These are phyloP conservation scores for Hesperophylax magnus DNA, from an alignment of 1,140 invertebrate genomes.

Conservation along the genomic window DNA sequence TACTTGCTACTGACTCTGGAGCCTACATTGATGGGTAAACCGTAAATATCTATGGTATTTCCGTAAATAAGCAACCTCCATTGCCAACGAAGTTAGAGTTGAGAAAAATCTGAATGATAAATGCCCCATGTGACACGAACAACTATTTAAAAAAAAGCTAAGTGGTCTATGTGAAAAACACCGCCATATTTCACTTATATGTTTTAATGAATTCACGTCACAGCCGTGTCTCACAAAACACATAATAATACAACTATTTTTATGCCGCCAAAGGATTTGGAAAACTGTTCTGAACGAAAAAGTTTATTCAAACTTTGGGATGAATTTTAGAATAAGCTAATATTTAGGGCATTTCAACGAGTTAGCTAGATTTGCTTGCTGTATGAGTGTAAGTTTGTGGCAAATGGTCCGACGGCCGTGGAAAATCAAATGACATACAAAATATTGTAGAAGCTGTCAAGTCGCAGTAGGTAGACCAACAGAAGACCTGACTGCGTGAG, in stretches of 20 bases:
- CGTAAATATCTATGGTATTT: no score
- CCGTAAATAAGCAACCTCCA: no score
- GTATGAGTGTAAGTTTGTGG: slow-evolving; percentile 2
- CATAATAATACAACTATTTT: no score
- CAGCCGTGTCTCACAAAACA: background rate
- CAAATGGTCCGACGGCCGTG: background rate
- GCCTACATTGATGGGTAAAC: no score
- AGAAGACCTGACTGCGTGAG: background rate
- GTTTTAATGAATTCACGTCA: slow-evolving; percentile 20
- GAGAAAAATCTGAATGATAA: no score
- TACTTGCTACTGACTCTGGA: no score
- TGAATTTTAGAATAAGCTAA: no score
- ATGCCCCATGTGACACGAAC: no score
- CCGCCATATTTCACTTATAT: background rate
- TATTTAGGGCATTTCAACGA: background rate
- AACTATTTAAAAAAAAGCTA: background rate
- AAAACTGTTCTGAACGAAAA: no score
- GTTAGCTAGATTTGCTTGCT: background rate
- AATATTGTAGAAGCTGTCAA: slow-evolving; percentile 34
- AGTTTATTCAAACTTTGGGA: no score
- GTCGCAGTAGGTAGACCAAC: background rate
- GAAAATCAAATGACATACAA: slow-evolving; percentile 41
- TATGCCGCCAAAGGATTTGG: no score
- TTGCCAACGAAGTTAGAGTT: no score
- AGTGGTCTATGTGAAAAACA: slow-evolving; percentile 7